Conservation (phyloP, 2,797 vertebrate genomes). For the Prunella strophiata region DNA sequence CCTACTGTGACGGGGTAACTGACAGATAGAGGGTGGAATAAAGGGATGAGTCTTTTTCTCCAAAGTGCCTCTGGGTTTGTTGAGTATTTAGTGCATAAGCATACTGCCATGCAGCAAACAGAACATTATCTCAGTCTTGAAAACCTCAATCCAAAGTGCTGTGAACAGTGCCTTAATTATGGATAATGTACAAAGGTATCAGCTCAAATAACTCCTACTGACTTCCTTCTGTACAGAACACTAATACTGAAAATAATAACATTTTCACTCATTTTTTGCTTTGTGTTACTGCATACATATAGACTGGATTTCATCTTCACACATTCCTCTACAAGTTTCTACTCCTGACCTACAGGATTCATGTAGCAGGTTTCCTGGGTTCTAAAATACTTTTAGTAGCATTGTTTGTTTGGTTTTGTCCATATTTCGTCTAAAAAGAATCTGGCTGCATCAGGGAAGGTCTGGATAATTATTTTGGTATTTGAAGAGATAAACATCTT, state of each 20-base stretch:
- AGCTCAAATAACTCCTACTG: neutral
- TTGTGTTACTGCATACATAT: neutral
- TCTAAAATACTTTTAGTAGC: neutral
- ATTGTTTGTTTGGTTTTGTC: neutral
- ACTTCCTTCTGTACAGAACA: neutral
- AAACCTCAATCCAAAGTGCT: neutral
- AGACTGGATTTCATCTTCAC: neutral
- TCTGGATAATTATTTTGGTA: neutral
- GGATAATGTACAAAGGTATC: neutral
- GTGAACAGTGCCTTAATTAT: neutral
- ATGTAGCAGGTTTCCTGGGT: neutral
- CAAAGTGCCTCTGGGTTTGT: neutral
- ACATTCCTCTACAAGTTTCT: rapidly evolving
- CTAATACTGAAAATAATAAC: neutral
- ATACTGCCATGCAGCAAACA: neutral
- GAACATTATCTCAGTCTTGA: neutral
- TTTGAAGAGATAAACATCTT: neutral
- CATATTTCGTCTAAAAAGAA: neutral
- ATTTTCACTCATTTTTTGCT: neutral
- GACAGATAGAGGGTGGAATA: neutral
- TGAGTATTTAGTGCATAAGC: neutral
- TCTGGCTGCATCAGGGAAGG: neutral
- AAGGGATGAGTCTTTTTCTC: rapidly evolving
- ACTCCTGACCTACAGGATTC: neutral
- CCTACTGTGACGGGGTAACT: neutral